phyloP scores from a whole-genome alignment of 2,888 invertebrate genomes.

The Melitaea athalia region DNA sequence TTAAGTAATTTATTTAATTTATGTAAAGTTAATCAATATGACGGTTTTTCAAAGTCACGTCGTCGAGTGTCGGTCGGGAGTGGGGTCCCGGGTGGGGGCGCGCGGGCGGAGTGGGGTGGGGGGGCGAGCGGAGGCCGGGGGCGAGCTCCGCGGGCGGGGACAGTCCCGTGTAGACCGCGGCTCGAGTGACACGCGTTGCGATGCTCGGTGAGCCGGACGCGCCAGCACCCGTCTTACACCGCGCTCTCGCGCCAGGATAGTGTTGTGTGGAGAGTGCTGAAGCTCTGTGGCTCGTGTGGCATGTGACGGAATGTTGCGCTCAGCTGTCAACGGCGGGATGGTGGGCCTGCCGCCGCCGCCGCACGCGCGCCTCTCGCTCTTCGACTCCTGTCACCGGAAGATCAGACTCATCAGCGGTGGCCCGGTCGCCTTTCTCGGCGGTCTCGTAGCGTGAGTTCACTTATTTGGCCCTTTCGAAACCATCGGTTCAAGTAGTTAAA shows the following conservation, averaged over 20 bases:
- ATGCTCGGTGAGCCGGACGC: conserved; percentile 83
- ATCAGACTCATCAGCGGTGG: conserved; percentile 86
- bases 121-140: conserved; percentile 14
- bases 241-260: conserved; percentile 62
- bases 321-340: conserved; percentile 76
- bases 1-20: conserved; percentile 4
- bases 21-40: conserved; percentile 12
- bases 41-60: conserved; percentile 24
- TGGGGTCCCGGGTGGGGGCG: conserved; percentile 30
- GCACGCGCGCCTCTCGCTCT: conserved; percentile 83
- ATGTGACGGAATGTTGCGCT: conserved; percentile 60
- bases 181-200: conserved; percentile 66
- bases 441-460: conserved; percentile 87
- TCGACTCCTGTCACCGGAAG: conserved; percentile 88
- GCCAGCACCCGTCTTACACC: conserved; percentile 54
- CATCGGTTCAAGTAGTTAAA: neutral
- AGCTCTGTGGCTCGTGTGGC: conserved; percentile 32
- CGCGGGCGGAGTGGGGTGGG: conserved; percentile 20
- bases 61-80: conserved; percentile 21
- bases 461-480: neutral
- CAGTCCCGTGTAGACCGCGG: conserved; percentile 78
- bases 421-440: conserved; percentile 85
- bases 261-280: conserved; percentile 46
- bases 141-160: conserved; percentile 45
- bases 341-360: conserved; percentile 70